Evolutionary conservation across 2,113 vertebrate genomes (phyloP).

Genomic region (Psilopsiagon aymara): DNA sequence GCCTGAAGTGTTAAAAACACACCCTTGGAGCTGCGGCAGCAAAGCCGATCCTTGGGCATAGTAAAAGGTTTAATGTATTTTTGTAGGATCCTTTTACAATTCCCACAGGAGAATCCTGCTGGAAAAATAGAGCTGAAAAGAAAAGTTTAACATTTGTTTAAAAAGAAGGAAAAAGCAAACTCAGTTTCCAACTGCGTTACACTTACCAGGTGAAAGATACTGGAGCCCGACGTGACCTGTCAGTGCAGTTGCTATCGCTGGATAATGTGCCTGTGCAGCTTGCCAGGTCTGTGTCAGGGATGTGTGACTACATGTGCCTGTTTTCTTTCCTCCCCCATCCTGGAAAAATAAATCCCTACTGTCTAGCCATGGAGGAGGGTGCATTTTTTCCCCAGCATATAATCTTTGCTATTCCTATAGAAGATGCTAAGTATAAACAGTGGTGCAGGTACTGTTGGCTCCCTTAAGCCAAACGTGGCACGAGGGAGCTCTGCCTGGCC

Average conservation of each 20-base stretch:
- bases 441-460: background rate
- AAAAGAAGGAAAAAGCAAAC: background rate
- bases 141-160: background rate
- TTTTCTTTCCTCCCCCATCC: background rate
- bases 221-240: background rate
- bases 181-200: background rate
- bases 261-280: background rate
- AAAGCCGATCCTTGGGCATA: background rate
- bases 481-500: background rate
- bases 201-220: background rate
- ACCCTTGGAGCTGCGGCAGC: constrained; percentile 14
- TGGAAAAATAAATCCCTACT: constrained; percentile 23
- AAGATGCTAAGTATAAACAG: background rate
- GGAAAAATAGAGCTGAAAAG: background rate
- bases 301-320: background rate
- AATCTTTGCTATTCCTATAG: background rate
- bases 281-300: constrained; percentile 1
- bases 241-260: background rate
- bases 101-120: background rate
- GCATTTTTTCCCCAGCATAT: background rate
- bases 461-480: background rate
- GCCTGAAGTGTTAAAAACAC: constrained; percentile 27
- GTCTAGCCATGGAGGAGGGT: background rate
- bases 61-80: constrained; percentile 33
- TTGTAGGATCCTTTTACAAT: constrained; percentile 29